Conservation (phyloP, 2,888 invertebrate genomes). For the Agrilus mali region DNA sequence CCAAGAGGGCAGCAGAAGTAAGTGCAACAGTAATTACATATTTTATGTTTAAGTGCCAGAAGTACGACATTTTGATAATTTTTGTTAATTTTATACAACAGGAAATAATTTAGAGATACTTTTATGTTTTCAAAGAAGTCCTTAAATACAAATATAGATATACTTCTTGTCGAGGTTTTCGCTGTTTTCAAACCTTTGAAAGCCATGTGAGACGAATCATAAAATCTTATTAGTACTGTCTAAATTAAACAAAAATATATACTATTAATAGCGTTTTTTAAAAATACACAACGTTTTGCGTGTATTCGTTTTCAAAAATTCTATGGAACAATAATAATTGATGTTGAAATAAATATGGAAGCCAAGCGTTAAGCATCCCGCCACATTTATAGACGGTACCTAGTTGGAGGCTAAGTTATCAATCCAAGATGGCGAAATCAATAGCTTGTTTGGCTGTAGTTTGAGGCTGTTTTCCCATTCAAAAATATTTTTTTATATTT, state of each 20-base stretch:
- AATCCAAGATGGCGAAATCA: conserved; percentile 25
- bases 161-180: no score
- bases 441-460: conserved; percentile 12
- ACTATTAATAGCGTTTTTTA: background rate
- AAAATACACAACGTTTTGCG: background rate
- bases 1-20: conserved; percentile 80
- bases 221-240: no score
- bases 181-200: no score
- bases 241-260: background rate
- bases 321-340: background rate
- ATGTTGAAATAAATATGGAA: conserved; percentile 15
- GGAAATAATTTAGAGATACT: no score
- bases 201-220: no score
- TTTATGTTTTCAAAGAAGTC: no score
- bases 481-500: no score
- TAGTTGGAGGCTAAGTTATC: conserved; percentile 23
- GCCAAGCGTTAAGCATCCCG: conserved; percentile 14
- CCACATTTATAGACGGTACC: conserved; percentile 18
- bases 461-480: no score
- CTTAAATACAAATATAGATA: no score
- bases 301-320: conserved; percentile 7
- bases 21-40: conserved; percentile 33
- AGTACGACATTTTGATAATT: no score
- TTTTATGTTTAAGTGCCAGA: no score
- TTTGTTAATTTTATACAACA: no score